A percentile compares a stretch with the other conserved stretches of the same genome.
Evolutionary conservation across 2,113 vertebrate species (phyloP).

Genomic region (Eonycteris spelaea): DNA sequence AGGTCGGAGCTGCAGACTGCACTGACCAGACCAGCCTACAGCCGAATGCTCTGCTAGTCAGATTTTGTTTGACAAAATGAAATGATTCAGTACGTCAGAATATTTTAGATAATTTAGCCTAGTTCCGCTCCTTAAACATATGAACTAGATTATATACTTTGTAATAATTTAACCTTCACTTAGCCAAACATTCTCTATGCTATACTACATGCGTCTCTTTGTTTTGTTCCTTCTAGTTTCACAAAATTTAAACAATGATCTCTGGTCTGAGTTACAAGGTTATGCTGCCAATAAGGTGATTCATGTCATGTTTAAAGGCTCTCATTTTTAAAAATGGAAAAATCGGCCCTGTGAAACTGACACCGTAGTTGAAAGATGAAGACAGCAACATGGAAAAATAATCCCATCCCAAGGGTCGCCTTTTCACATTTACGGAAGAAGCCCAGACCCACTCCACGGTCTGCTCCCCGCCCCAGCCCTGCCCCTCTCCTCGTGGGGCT

Average conservation of each 20-base stretch:
- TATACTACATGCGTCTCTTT: background rate
- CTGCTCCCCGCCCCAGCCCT: background rate
- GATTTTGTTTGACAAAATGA: slow-evolving; percentile 27
- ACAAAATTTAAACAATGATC: background rate
- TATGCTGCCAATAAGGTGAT: slow-evolving; percentile 26
- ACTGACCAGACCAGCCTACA: background rate
- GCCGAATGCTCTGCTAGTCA: background rate
- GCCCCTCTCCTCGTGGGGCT: background rate
- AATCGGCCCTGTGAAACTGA: background rate
- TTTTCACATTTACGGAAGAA: background rate
- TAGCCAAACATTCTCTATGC: slow-evolving; percentile 34
- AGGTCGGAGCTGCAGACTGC: slow-evolving; percentile 35
- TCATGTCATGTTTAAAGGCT: slow-evolving; percentile 15
- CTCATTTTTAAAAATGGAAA: slow-evolving; percentile 30
- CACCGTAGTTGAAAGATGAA: slow-evolving; percentile 5
- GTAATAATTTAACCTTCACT: slow-evolving; percentile 58
- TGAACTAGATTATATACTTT: slow-evolving; percentile 52
- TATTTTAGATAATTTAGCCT: slow-evolving; percentile 64
- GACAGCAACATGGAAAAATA: background rate
- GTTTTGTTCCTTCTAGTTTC: slow-evolving; percentile 44
- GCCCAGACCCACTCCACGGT: background rate
- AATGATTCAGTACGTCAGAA: slow-evolving; percentile 46
- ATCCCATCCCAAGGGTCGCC: background rate
- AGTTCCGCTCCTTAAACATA: slow-evolving; percentile 57
- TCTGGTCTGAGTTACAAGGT: background rate